phyloP scores from a whole-genome alignment of 1,140 invertebrate species.

The Sycophila sp. region DNA sequence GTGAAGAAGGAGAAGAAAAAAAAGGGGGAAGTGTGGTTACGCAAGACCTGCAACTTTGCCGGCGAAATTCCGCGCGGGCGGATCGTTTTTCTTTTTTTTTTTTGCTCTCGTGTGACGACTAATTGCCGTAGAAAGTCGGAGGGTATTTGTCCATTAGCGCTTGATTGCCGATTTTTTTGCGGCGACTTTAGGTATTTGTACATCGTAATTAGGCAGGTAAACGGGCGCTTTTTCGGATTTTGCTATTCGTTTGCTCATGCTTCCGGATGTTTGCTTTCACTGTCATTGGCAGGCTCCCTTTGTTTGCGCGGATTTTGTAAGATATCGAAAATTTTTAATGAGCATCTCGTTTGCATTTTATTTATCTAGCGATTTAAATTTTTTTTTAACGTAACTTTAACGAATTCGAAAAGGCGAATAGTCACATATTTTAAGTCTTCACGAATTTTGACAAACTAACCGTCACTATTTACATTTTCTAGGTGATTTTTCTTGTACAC shows the following conservation, averaged over 20 bases:
- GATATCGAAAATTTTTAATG: too few relatives aligned
- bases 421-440: too few relatives aligned
- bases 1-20: neutral
- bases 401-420: too few relatives aligned
- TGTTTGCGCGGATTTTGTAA: too few relatives aligned
- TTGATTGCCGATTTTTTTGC: neutral
- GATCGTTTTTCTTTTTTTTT: too few relatives aligned
- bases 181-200: neutral
- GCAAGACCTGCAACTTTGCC: neutral
- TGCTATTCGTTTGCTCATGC: neutral
- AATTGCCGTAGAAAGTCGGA: neutral
- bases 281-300: constrained; percentile 34
- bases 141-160: neutral
- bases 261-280: constrained; percentile 2
- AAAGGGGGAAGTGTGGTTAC: neutral
- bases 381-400: too few relatives aligned
- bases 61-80: neutral
- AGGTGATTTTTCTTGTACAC: too few relatives aligned
- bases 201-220: neutral
- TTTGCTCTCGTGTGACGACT: too few relatives aligned
- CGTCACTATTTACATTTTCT: too few relatives aligned
- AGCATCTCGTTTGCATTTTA: too few relatives aligned
- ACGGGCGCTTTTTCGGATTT: neutral
- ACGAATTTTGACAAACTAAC: too few relatives aligned
- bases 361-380: too few relatives aligned